Percentiles rank a stretch among this genome's conserved stretches.
Evolutionary conservation across 2,888 invertebrate species (phyloP).

Genomic region (Tuta absoluta): DNA sequence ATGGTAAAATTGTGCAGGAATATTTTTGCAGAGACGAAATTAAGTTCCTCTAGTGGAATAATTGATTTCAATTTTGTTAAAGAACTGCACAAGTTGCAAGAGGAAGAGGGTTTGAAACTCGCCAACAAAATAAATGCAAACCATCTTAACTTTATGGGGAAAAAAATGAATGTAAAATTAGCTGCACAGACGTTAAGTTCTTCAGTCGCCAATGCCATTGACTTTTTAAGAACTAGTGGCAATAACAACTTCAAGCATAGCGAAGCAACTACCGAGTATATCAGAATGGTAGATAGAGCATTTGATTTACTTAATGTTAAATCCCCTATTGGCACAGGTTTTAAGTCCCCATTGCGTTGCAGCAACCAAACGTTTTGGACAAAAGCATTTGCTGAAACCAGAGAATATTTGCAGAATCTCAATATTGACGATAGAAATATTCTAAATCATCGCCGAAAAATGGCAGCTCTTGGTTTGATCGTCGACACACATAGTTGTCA

Average conservation of each 20-base stretch:
- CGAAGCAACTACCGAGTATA: neutral
- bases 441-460: neutral
- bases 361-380: neutral
- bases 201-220: neutral
- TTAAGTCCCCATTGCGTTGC: neutral
- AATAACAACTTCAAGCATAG: neutral
- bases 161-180: conserved; percentile 6
- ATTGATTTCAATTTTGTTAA: neutral
- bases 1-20: neutral
- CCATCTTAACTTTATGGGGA: neutral
- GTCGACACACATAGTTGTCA: too few species aligned
- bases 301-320: neutral
- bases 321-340: neutral
- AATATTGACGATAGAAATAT: neutral
- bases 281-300: neutral
- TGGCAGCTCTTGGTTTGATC: too few species aligned
- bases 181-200: neutral
- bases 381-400: neutral
- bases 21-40: neutral
- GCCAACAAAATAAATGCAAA: neutral
- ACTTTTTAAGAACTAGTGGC: neutral
- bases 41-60: too few species aligned
- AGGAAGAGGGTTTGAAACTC: conserved; percentile 10
- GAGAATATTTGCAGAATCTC: neutral
- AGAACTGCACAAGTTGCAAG: neutral